Base-by-base conservation (phyloP, 2,113 vertebrate species). In the Canis aureus region DNA sequence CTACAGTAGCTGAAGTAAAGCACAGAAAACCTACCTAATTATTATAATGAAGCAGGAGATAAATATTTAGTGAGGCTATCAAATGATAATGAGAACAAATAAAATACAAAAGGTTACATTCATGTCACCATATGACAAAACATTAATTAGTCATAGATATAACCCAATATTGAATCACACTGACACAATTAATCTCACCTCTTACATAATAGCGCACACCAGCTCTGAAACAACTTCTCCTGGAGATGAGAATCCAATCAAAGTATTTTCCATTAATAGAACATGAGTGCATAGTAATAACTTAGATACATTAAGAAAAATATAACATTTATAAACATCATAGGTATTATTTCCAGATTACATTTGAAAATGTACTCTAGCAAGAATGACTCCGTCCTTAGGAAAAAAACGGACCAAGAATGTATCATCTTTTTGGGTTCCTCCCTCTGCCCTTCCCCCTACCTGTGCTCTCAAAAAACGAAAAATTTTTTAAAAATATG, bases 191-290 rank as follows among this genome's bases (percentile, higher is more conserved):
- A 83, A 17, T 76, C 97, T 99, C 98, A 99, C 99, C 99, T 99
- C 99, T 98, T 20, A 99, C 99, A 13, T 99, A 99, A 98, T 99
- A 99, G 85, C 99, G 99, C 0, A 99, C 99, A 0, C 99, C 99
- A 16, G 99, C 99, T 95, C 99, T 98, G 99, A 99, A 99, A 95
- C 99, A 99, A 98, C 99, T 99, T 98, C 99, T 99, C 97, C 99
- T 99, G 32, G 99, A 99, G 98, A 99, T 98, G 57, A 99, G 99
- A 91, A 99, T 99, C 99, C 99, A 99, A 73, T 99, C 99, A 89
- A 99, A 99, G 98, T 99, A 97, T 90, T 99, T 99, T 11, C 99
- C 99, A 84, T 99, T 99, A 97, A 99, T 98, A 92, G 99, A 99
- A 98, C 99, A 99, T 0, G 99, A 99, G 94, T 99, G 99, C 99